Evolutionary conservation across 1,140 invertebrate genomes (phyloP), one percentile per base, ranked within the genome.

Genomic region (Sitodiplosis mosellana): DNA sequence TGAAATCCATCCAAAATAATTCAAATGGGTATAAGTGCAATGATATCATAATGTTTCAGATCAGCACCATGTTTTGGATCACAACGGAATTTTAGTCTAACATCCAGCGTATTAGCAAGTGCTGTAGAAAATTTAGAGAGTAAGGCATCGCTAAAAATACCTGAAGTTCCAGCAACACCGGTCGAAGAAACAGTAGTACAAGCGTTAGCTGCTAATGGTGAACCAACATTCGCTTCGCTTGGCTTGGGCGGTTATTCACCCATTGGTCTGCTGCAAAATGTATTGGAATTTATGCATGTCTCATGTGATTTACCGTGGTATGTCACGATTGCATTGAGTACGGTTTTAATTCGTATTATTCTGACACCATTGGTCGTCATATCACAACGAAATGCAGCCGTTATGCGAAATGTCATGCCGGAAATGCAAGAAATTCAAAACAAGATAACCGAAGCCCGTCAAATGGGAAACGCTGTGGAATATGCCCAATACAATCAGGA

Each of bases 341-440:
- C 90, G 4, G 15, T 84, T 1, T 58, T 76, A 47, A 68, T 91
- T 2, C 75, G 89, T 59, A 52, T 76, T 0, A 47, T 75, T 0
- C 67, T 93, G 57, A 89, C 95, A 55, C 91, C 92, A 0, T 51
- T 95, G 19, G 78, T 92, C 1, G 75, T 95, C 44, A 63, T 76
- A 46, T 64, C 80, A 4, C 88, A 91, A 66, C 76, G 72, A 53
- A 86, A 87, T 67, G 68, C 76, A 2, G 80, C 80, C 7, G 72
- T 73, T 52, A 79, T 94, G 77, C 74, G 77, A 52, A 89, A 89
- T 56, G 68, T 84, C 57, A 66, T 91, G 65, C 88, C 90, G 18
- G 69, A 81, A 63, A 72, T 94, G 56, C 78, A 86, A 60, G 59
- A 71, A 21, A 54, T 93, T 0, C 88, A 94, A 59, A 44, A 74